A percentile compares a stretch with the other conserved stretches of the same genome.
phyloP scores from a whole-genome alignment of 2,797 vertebrate species.

The Oreochromis grahami region DNA sequence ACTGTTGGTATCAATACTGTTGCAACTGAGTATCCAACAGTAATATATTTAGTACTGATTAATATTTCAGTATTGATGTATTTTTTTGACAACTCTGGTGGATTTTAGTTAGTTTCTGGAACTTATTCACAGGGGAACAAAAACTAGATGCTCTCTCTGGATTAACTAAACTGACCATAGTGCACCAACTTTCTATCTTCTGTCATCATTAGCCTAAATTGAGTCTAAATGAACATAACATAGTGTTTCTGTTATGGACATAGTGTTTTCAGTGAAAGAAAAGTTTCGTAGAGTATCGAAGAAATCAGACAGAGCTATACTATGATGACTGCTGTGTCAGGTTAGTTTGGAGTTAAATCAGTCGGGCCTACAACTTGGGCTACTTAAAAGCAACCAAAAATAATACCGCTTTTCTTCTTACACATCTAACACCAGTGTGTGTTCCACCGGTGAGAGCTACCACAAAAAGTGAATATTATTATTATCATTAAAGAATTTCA shows the following conservation, averaged over 20 bases:
- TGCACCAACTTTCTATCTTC: background rate
- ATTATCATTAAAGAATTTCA: background rate
- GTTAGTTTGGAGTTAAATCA: no score
- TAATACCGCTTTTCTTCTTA: background rate
- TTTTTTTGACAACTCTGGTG: background rate
- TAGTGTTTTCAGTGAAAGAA: background rate
- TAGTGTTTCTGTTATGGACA: background rate
- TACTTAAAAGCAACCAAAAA: no score
- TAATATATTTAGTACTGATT: background rate
- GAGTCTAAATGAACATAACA: background rate
- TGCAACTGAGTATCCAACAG: background rate
- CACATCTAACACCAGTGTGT: background rate
- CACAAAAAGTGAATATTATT: background rate
- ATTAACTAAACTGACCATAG: background rate
- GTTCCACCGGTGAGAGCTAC: background rate
- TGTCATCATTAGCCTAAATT: background rate
- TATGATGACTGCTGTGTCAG: no score
- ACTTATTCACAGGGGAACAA: background rate
- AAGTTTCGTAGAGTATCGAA: background rate
- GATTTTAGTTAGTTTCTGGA: background rate
- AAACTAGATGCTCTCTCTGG: background rate
- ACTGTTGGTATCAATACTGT: background rate
- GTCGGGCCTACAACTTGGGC: no score
- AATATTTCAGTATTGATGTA: background rate
- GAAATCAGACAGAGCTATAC: background rate